Percentiles rank a stretch among this genome's conserved stretches.
phyloP scores from a whole-genome alignment of 2,797 vertebrate species.

The Alectoris magna region DNA sequence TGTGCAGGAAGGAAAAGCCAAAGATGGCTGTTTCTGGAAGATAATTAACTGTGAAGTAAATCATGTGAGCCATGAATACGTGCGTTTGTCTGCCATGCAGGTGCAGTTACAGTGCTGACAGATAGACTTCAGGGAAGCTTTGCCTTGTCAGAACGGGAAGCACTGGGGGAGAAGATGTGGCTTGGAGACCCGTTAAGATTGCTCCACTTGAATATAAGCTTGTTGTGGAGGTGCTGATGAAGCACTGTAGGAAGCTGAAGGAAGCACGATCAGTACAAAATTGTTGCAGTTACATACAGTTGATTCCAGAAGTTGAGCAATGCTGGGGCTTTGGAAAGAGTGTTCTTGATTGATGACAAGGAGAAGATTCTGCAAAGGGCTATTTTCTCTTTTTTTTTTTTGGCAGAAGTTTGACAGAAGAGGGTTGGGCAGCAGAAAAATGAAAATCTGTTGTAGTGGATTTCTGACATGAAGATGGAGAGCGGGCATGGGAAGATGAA shows the following conservation, averaged over 20 bases:
- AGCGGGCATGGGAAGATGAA: not conserved
- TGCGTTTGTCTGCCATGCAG: not conserved
- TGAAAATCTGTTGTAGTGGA: not conserved
- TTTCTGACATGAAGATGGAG: conserved; percentile 1
- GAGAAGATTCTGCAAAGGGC: not conserved
- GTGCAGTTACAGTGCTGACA: not conserved
- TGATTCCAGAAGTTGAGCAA: not conserved
- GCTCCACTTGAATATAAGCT: not conserved
- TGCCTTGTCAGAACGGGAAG: not conserved
- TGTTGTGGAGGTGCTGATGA: accelerated
- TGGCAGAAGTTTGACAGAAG: not conserved
- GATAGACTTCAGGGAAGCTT: not conserved
- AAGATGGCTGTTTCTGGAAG: not conserved
- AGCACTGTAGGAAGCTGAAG: not conserved
- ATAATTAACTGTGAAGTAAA: not conserved
- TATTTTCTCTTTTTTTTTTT: not conserved
- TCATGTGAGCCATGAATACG: accelerated
- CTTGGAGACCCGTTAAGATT: not conserved
- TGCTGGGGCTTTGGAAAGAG: not conserved
- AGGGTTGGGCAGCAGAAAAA: not conserved
- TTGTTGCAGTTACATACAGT: not conserved
- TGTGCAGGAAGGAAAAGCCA: not conserved
- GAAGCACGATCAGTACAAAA: not conserved
- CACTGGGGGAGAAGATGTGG: accelerated
- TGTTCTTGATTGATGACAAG: not conserved